Evolutionary conservation across 2,113 vertebrate species (phyloP), one percentile per base, ranked within the genome.

Genomic region (Stictonetta naevosa): DNA sequence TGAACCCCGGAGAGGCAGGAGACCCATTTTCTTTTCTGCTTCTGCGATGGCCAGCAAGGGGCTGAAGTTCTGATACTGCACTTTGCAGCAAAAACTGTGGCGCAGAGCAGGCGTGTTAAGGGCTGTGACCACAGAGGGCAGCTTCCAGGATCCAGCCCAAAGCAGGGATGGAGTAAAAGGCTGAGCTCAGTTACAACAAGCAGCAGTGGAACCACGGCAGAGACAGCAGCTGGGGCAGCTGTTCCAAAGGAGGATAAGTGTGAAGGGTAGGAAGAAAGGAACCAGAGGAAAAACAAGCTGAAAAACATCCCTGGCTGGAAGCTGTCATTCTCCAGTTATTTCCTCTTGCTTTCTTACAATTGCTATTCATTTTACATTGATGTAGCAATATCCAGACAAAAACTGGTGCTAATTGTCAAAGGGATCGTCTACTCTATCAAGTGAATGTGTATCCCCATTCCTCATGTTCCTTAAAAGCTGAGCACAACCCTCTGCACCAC

Each of bases 361-460:
- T 46, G 36, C 11, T 42, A 3, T 77, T 81, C 69, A 76, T 29
- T 93, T 89, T 53, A 42, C 33, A 55, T 9, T 58, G 46, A 42
- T 75, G 13, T 72, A 50, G 72, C 4, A 4, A 12, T 46, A 2
- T 66, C 19, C 50, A 42, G 50, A 31, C 29, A 36, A 44, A 89
- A 31, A 11, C 13, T 26, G 36, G 10, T 28, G 16, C 36, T 42
- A 52, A 36, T 53, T 82, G 18, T 83, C 40, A 58, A 55, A 74
- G 20, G 20, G 3, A 14, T 73, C 31, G 14, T 18, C 33, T 75
- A 0, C 0, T 40, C 46, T 71, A 15, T 38, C 23, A 42, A 2
- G 36, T 38, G 26, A 44, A 12, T 19, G 8, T 25, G 8, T 55
- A 4, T 31, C 13, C 68, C 22, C 1, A 1, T 89, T 92, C 82